These are phyloP conservation scores for Sterna hirundo DNA, from an alignment of 2,113 vertebrate genomes.

Conservation along the genomic window DNA sequence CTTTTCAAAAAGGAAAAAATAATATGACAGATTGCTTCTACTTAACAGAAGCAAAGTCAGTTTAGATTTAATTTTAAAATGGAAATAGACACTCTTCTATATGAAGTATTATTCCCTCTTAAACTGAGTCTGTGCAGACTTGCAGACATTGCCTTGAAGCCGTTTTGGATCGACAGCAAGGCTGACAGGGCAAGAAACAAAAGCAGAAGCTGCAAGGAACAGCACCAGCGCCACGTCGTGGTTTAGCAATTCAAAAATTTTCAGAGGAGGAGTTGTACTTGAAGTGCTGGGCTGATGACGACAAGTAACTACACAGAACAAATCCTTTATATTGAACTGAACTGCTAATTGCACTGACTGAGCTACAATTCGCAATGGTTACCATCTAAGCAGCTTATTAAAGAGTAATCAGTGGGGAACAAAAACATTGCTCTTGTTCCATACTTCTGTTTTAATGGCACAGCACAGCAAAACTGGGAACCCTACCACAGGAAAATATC, in stretches of 20 bases:
- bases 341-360: background rate
- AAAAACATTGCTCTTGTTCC: background rate
- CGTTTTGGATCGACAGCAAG: background rate
- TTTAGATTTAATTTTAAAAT: background rate
- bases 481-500: background rate
- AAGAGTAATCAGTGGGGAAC: background rate
- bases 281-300: background rate
- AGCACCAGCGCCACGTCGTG: rapidly evolving
- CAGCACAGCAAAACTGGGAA: background rate
- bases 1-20: background rate
- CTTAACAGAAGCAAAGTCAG: background rate
- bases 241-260: no score
- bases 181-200: rapidly evolving
- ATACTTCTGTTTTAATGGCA: background rate
- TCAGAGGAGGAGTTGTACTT: background rate
- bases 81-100: background rate
- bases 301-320: background rate
- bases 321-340: background rate
- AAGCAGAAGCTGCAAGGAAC: no score
- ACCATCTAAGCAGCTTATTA: background rate
- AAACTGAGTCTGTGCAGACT: background rate
- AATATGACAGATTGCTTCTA: background rate
- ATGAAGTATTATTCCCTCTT: background rate
- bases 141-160: background rate
- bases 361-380: no score